Conservation (phyloP, 2,797 vertebrate species). For the Gymnoscopelus braueri region DNA sequence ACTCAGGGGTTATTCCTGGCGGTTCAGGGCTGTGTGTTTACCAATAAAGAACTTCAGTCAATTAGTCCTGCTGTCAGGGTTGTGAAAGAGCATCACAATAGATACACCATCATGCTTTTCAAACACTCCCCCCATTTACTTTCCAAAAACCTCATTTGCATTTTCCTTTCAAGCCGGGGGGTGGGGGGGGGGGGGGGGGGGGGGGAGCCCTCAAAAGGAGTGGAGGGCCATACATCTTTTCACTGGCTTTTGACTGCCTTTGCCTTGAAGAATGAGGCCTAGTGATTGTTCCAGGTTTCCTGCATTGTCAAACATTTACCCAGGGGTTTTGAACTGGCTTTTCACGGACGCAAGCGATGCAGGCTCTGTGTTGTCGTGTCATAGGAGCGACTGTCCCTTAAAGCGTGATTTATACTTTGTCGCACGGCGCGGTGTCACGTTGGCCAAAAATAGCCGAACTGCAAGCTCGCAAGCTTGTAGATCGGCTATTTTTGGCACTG, state of each 20-base stretch:
- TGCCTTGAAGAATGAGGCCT: constrained; percentile 35
- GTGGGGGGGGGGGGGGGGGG: no score
- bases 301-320: constrained; percentile 46
- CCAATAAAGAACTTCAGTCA: constrained; percentile 42
- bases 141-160: constrained; percentile 50
- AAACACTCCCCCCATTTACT: constrained; percentile 24
- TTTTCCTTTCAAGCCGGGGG: constrained; percentile 41
- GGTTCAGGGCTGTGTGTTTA: not conserved
- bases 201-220: constrained; percentile 39
- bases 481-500: no score
- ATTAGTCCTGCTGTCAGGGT: constrained; percentile 36
- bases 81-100: constrained; percentile 50
- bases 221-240: constrained; percentile 41
- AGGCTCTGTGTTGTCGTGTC: constrained; percentile 11
- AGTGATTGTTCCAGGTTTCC: constrained; percentile 41
- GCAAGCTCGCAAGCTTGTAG: no score
- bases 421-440: no score
- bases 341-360: not conserved
- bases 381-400: not conserved
- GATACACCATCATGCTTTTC: constrained; percentile 10
- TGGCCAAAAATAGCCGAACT: no score
- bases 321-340: not conserved
- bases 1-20: constrained; percentile 5
- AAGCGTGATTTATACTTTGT: no score
- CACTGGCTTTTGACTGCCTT: constrained; percentile 33